These are phyloP conservation scores for Thecophora atra DNA, from an alignment of 2,888 invertebrate species.

Conservation along the genomic window DNA sequence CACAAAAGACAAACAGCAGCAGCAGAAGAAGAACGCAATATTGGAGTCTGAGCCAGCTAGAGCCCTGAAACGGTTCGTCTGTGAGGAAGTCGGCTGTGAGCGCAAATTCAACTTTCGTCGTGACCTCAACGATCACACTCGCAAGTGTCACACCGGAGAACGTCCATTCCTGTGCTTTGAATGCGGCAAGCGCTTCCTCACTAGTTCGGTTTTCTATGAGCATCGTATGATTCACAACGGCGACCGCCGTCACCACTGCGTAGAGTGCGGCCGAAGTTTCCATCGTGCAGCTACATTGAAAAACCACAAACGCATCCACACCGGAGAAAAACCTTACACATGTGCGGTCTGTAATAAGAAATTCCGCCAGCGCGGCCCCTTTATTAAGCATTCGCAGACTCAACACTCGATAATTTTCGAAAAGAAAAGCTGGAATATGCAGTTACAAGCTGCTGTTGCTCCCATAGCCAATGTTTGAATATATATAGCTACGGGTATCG, in stretches of 20 bases:
- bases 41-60: too few species aligned
- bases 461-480: too few species aligned
- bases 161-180: constrained; percentile 72
- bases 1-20: too few species aligned
- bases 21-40: too few species aligned
- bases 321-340: constrained; percentile 70
- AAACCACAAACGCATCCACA: constrained; percentile 72
- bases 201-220: constrained; percentile 73
- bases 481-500: too few species aligned
- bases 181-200: constrained; percentile 72
- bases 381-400: constrained; percentile 70
- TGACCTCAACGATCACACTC: constrained; percentile 72
- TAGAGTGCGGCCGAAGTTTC: constrained; percentile 72
- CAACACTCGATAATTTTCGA: constrained; percentile 66
- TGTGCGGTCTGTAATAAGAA: constrained; percentile 68
- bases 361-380: constrained; percentile 70
- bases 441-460: constrained; percentile 60
- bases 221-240: constrained; percentile 73
- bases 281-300: constrained; percentile 74
- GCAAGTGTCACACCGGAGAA: constrained; percentile 74
- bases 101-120: constrained; percentile 73
- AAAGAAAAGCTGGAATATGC: constrained; percentile 64
- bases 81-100: constrained; percentile 70
- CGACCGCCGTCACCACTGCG: constrained; percentile 72
- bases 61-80: constrained; percentile 73